Evolutionary conservation across 2,888 invertebrate genomes (phyloP).

Genomic region (Chorisops tibialis): DNA sequence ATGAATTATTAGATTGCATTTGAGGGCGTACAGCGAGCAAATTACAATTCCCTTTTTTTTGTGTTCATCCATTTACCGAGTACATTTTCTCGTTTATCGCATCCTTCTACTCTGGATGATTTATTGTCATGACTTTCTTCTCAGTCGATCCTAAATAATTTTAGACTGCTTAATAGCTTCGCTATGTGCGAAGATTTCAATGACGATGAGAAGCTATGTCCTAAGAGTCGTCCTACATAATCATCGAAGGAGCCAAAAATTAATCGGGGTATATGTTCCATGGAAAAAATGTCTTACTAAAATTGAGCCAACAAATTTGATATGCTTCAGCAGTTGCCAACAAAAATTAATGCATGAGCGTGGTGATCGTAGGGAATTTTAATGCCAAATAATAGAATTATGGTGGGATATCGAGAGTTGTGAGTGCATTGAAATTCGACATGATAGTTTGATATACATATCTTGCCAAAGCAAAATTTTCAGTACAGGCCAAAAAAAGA

Average conservation of each 20-base stretch:
- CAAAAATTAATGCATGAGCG: background rate
- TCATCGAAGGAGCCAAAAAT: background rate
- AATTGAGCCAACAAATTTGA: background rate
- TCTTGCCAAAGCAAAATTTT: no score
- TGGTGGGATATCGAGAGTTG: no score
- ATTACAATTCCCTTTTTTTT: slow-evolving; percentile 2
- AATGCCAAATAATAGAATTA: no score
- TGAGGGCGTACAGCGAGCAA: slow-evolving; percentile 3
- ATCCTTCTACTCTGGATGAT: background rate
- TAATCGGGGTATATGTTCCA: slow-evolving; percentile 4
- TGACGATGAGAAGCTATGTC: background rate
- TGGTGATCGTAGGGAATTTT: no score
- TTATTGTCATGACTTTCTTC: slow-evolving; percentile 1
- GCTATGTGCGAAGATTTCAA: background rate
- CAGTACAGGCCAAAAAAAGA: no score
- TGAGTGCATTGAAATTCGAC: no score
- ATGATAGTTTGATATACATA: no score
- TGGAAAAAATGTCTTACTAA: background rate
- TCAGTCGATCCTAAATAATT: slow-evolving; percentile 1
- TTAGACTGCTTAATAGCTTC: background rate
- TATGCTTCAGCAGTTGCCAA: background rate
- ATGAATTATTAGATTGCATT: slow-evolving; percentile 5
- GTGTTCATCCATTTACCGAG: background rate
- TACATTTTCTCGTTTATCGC: background rate
- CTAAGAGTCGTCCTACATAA: slow-evolving; percentile 2